Evolutionary conservation across 2,113 vertebrate genomes (phyloP).

Genomic region (Galemys pyrenaicus): DNA sequence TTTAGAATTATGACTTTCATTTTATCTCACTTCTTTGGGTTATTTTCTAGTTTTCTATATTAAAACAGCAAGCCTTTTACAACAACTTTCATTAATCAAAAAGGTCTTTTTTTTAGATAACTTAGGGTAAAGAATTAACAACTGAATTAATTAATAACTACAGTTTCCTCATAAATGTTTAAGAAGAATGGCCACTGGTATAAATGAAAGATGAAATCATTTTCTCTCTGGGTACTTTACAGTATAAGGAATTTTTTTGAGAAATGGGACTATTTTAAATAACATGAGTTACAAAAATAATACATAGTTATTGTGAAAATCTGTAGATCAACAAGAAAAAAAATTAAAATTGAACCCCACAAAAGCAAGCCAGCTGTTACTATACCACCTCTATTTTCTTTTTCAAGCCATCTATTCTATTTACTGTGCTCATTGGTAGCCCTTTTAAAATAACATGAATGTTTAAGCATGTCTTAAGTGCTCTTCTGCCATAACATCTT

Average conservation of each 20-base stretch:
- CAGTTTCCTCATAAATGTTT: not conserved
- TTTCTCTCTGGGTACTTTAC: not conserved
- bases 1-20: not conserved
- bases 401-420: not conserved
- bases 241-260: not conserved
- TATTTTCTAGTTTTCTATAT: slow-evolving; percentile 19
- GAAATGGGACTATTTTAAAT: not conserved
- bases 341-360: slow-evolving; percentile 16
- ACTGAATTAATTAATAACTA: slow-evolving; percentile 16
- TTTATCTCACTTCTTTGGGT: not conserved
- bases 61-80: not conserved
- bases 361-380: not conserved
- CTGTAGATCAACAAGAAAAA: slow-evolving; percentile 32
- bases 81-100: not conserved
- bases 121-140: slow-evolving; percentile 34
- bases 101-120: not conserved
- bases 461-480: not conserved
- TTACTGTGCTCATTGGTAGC: not conserved
- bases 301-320: slow-evolving; percentile 3
- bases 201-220: not conserved
- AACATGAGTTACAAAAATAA: not conserved
- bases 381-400: not conserved
- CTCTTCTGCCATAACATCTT: not conserved
- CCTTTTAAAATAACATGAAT: slow-evolving; percentile 32
- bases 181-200: not conserved